Evolutionary conservation across 2,797 vertebrate species (phyloP), one percentile per base, ranked within the genome.

Genomic region (Atherinosoma microstoma): DNA sequence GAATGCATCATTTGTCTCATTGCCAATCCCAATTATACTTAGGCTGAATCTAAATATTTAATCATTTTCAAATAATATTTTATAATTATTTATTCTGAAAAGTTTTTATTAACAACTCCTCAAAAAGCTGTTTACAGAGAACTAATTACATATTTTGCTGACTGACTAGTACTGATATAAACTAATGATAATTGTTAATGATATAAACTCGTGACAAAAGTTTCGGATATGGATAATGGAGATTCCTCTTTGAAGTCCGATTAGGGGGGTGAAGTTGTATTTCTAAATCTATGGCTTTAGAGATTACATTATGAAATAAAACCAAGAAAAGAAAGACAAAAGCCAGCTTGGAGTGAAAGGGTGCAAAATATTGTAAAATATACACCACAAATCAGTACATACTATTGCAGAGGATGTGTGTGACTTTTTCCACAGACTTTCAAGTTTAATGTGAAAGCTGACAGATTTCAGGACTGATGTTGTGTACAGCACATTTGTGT

Each of bases 401-500:
- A 18, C 42, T 15, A 4, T 59, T 6, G 29, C 34, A 4, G 4
- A 53, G 63, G 54, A 70, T 68, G 24, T 65, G 45, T 77, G 38
- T 66, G 51, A 79, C 62, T 78, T 53, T 53, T 20, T 67, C 84
- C 58, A 22, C 75, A 56, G 53, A 64, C 69, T 86, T 83, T 36
- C 76, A 62, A 73, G 76, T 58, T 88, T 70, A 40, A 73, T 67
- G 73, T 75, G 58, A 64, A 68, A 81, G 78, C 84, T 83, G 82
- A 76, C 84, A 82, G 64, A 79, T 85, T 84, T 80, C 69, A 32
- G 60, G 68, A 60, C 71, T 30, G 82, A 77, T 89, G 76, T 78
- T 35, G 24, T 72, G 34, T 75, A 57, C 62, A 80, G 70, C 84
- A 82, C 86, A 89, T 90, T 85, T 82, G 83, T 87, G 91, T 91